Percentiles rank a stretch among this genome's conserved stretches.
Evolutionary conservation across 2,888 invertebrate genomes (phyloP).

Genomic region (Sepiola atlantica): DNA sequence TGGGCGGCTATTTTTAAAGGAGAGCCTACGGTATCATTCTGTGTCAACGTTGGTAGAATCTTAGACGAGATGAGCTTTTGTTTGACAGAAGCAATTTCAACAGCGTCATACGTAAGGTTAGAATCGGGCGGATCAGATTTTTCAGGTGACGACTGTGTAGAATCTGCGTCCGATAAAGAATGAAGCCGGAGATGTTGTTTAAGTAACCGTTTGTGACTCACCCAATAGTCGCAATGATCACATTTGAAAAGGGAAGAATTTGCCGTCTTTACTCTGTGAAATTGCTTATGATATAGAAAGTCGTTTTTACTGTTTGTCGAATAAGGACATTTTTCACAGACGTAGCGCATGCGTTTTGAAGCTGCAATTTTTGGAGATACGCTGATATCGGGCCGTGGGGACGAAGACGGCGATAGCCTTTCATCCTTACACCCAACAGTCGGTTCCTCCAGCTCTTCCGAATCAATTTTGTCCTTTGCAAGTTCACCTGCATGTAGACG

Average conservation of each 20-base stretch:
- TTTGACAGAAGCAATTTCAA: constrained; percentile 69
- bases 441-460: not conserved
- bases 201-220: constrained; percentile 85
- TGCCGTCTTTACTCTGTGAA: constrained; percentile 80
- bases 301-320: constrained; percentile 90
- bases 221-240: constrained; percentile 87
- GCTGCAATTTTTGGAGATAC: constrained; percentile 50
- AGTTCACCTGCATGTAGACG: constrained; percentile 77
- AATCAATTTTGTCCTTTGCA: not conserved
- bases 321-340: constrained; percentile 87
- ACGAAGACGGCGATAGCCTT: not conserved
- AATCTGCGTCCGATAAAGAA: constrained; percentile 48
- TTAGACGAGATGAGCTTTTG: constrained; percentile 71
- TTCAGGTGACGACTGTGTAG: constrained; percentile 61
- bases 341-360: constrained; percentile 79
- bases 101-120: constrained; percentile 64
- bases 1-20: constrained; percentile 65
- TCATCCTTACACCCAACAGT: constrained; percentile 41
- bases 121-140: constrained; percentile 67
- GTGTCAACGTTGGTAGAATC: constrained; percentile 67
- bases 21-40: constrained; percentile 61
- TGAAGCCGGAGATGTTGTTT: constrained; percentile 88
- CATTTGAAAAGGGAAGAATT: constrained; percentile 87
- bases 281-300: constrained; percentile 89
- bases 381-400: constrained; percentile 46